Evolutionary conservation across 2,113 vertebrate genomes (phyloP).

Genomic region (Rissa tridactyla): DNA sequence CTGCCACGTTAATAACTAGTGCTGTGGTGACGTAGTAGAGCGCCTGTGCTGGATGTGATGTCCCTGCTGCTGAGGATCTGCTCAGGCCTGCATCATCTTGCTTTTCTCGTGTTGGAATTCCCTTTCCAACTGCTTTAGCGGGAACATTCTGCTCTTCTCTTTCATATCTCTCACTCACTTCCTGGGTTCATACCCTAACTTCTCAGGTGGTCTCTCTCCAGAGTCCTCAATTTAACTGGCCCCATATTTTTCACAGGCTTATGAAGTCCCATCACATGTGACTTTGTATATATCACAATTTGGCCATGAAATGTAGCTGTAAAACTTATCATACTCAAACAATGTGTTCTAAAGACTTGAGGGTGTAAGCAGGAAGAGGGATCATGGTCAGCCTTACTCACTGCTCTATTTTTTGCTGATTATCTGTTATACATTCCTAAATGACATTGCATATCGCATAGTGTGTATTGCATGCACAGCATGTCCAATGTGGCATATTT

Average conservation of each 20-base stretch:
- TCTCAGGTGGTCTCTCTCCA: neutral
- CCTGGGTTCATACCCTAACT: neutral
- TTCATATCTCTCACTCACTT: neutral
- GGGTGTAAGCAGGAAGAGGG: neutral
- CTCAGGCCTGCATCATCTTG: neutral
- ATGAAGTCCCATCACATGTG: accelerated
- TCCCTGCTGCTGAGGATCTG: neutral
- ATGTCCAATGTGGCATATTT: neutral
- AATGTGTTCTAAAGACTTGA: neutral
- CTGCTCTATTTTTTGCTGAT: neutral
- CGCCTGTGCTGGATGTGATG: neutral
- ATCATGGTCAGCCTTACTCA: neutral
- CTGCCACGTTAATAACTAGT: neutral
- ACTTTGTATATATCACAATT: neutral
- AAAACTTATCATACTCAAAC: neutral
- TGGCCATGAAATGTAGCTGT: neutral
- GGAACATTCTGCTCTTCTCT: neutral
- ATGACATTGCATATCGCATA: neutral
- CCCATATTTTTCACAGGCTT: neutral
- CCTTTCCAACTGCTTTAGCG: neutral
- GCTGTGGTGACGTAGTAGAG: neutral
- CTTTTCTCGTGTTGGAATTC: neutral
- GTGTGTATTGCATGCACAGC: neutral
- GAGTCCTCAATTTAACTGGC: neutral
- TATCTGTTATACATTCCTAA: neutral